Percentiles rank a stretch among this genome's conserved stretches.
phyloP scores from a whole-genome alignment of 2,888 invertebrate species.

The Polyploca ridens region DNA sequence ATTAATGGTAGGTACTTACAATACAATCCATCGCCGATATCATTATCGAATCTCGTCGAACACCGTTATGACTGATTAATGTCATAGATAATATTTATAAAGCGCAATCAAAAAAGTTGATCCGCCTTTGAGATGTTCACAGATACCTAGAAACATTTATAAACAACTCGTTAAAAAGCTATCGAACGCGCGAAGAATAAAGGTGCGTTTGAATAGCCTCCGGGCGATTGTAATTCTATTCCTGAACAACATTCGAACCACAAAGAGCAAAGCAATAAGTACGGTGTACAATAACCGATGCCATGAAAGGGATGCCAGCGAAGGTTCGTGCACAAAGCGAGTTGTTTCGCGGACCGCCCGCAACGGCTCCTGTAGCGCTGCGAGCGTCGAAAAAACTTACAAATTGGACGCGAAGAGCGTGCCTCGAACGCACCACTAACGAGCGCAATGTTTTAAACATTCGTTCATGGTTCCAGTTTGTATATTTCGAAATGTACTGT shows the following conservation, averaged over 20 bases:
- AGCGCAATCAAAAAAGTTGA: constrained; percentile 30
- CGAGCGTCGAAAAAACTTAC: constrained; percentile 64
- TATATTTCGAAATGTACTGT: constrained; percentile 8
- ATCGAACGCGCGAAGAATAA: constrained; percentile 36
- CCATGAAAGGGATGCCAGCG: constrained; percentile 62
- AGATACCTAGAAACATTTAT: constrained; percentile 37
- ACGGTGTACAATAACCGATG: constrained; percentile 64
- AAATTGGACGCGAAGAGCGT: constrained; percentile 58
- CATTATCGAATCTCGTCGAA: constrained; percentile 49
- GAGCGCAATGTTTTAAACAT: constrained; percentile 61
- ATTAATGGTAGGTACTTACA: constrained; percentile 38
- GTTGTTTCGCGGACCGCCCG: constrained; percentile 68
- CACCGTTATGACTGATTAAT: constrained; percentile 52
- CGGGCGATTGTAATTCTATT: constrained; percentile 54
- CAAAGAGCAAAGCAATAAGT: constrained; percentile 63
- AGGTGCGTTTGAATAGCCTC: constrained; percentile 46
- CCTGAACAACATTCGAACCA: constrained; percentile 49
- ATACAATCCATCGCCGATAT: constrained; percentile 46
- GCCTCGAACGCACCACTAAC: constrained; percentile 47
- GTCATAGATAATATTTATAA: constrained; percentile 34
- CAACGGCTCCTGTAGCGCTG: constrained; percentile 60
- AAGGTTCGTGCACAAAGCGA: constrained; percentile 62
- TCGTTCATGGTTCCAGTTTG: constrained; percentile 28
- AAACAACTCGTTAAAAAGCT: constrained; percentile 51
- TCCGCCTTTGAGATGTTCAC: constrained; percentile 32